Base-by-base conservation (phyloP, 2,797 vertebrate genomes). In the Falco naumanni region DNA sequence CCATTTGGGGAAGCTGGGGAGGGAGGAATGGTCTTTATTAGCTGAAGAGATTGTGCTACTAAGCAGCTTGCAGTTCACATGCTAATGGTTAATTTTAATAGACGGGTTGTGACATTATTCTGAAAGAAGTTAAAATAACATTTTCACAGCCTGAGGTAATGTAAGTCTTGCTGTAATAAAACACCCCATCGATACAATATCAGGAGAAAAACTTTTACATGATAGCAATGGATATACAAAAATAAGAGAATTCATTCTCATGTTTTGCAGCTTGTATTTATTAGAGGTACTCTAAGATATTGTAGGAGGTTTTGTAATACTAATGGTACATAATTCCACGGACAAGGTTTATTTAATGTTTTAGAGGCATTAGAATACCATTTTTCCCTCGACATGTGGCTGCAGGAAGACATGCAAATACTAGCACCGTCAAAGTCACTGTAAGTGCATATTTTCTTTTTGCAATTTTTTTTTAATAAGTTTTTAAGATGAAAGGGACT, bases 51-150 rank as follows among this genome's bases (percentile, higher is more conserved):
- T 57, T 86, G 41, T 94, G 84, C 61, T 87, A 51, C 76, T 87
- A 80, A 93, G 29, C 12, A 81, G 53, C 69, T 90, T 92, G 92
- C 33, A 71, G 60, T 93, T 94, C 64, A 90, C 63, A 74, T 87
- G 91, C 56, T 93, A 90, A 83, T 80, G 59, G 56, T 80, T 90
- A 92, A 92, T 95, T 93, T 98, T 96, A 96, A 96, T 87, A 82
- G 83, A 96, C 34, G 2, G 37, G 48, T 79, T 86, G 74, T 93
- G 88, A 84, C 69, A 95, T 64, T 95, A 80, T 96, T 95, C 82
- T 93, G 65, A 68, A 89, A 76, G 41, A 94, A 96, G 66, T 94
- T 92, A 96, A 96, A 96, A 85, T 50, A 96, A 89, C 64, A 93
- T 95, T 96, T 95, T 94, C 60, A 71, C 51, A 93, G 41, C 82